Conservation (phyloP, 2,888 invertebrate genomes). For the Erebia epiphron region DNA sequence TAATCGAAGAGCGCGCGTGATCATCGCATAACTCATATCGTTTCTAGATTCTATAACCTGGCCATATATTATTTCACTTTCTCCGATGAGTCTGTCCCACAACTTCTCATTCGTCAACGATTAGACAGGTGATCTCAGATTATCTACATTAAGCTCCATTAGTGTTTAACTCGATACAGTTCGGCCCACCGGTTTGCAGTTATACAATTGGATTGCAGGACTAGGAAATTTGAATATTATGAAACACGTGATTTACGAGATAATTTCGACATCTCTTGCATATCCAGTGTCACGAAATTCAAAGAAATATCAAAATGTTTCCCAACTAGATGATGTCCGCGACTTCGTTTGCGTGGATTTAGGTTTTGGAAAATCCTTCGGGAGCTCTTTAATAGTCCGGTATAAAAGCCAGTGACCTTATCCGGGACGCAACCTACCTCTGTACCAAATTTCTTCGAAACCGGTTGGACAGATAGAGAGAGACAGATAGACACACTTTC, state of each 20-base stretch:
- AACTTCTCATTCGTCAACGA: slow-evolving; percentile 70
- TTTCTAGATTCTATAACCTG: slow-evolving; percentile 45
- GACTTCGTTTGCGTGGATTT: too few species aligned
- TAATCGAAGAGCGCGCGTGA: slow-evolving; percentile 9
- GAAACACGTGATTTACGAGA: slow-evolving; percentile 29
- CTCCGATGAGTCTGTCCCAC: slow-evolving; percentile 68
- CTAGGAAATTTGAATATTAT: slow-evolving; percentile 36
- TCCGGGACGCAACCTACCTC: too few species aligned
- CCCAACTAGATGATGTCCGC: too few species aligned
- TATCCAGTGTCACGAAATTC: too few species aligned
- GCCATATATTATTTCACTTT: slow-evolving; percentile 66
- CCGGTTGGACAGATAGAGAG: too few species aligned
- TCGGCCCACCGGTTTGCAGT: slow-evolving; percentile 62
- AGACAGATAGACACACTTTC: too few species aligned
- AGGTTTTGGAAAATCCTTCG: too few species aligned
- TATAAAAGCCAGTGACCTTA: too few species aligned
- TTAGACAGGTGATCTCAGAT: slow-evolving; percentile 71
- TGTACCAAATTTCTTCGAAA: too few species aligned
- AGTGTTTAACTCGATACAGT: slow-evolving; percentile 75
- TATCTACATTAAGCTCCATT: slow-evolving; percentile 71
- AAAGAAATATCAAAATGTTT: too few species aligned
- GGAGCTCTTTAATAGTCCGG: too few species aligned
- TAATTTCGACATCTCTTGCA: slow-evolving; percentile 17
- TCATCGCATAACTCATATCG: slow-evolving; percentile 27
- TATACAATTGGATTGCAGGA: slow-evolving; percentile 57